Conservation (phyloP, 2,113 vertebrate genomes). For the Brachyistius frenatus region DNA sequence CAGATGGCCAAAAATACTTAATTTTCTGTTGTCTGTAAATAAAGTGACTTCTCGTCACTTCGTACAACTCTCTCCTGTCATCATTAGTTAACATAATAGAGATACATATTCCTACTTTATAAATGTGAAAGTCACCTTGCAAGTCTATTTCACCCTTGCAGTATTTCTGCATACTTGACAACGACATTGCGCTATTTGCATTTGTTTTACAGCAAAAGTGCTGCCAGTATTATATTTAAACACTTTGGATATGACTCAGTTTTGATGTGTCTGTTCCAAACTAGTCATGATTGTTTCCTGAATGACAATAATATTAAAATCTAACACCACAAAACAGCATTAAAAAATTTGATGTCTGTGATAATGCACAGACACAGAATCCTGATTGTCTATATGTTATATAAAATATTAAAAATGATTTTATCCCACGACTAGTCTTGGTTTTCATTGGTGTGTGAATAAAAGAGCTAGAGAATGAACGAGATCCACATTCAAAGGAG, state of each 20-base stretch:
- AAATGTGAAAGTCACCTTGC: not conserved
- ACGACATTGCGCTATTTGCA: not conserved
- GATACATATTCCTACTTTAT: not conserved
- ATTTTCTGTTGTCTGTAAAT: not conserved
- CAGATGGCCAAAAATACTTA: not conserved
- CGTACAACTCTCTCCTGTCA: not conserved
- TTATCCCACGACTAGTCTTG: not conserved
- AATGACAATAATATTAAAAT: too few relatives aligned
- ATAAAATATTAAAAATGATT: not conserved
- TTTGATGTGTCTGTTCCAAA: too few relatives aligned
- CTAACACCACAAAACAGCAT: not conserved
- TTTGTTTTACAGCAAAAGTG: not conserved
- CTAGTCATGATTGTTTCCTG: not conserved
- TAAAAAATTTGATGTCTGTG: not conserved
- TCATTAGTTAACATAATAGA: constrained; percentile 4
- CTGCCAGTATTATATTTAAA: too few relatives aligned
- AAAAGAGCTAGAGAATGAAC: constrained; percentile 3
- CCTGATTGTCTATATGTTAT: not conserved
- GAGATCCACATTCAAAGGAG: constrained; percentile 31
- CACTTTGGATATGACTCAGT: too few relatives aligned
- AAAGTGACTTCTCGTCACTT: not conserved
- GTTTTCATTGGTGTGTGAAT: constrained; percentile 1
- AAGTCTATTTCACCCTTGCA: not conserved
- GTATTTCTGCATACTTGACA: too few relatives aligned
- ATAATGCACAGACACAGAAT: not conserved